phyloP scores from a whole-genome alignment of 2,113 vertebrate genomes.

The Centropristis striata region DNA sequence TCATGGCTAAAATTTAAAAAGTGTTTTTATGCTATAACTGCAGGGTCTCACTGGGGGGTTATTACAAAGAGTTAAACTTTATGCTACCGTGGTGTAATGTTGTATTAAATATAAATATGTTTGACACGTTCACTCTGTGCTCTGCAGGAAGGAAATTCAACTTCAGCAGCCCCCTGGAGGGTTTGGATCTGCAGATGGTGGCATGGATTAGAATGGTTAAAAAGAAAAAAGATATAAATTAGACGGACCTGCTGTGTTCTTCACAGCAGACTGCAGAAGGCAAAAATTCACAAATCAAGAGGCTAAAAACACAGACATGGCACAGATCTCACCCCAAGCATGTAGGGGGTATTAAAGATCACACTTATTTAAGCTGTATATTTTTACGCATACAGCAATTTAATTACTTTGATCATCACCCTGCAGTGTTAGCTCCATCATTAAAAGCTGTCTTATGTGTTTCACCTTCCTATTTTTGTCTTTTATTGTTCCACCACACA shows the following conservation, averaged over 20 bases:
- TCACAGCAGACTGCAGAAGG: slow-evolving; percentile 2
- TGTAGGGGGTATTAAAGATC: background rate
- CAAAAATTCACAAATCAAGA: background rate
- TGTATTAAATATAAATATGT: background rate
- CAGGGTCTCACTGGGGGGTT: background rate
- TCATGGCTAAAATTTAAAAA: background rate
- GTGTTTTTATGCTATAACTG: background rate
- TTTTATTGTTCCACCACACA: background rate
- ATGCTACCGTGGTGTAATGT: background rate
- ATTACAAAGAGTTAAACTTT: background rate
- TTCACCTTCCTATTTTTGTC: background rate
- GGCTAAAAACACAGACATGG: background rate
- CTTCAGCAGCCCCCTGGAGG: background rate
- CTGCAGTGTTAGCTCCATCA: no score
- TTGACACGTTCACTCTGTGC: background rate
- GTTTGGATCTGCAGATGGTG: slow-evolving; percentile 12
- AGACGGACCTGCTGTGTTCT: slow-evolving; percentile 16
- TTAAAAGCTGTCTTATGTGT: background rate
- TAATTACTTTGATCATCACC: background rate
- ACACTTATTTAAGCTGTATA: background rate
- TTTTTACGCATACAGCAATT: background rate
- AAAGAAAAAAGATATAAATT: background rate
- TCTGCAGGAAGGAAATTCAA: slow-evolving; percentile 10
- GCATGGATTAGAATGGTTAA: background rate
- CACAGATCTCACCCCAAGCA: background rate